Conservation (phyloP, 2,888 invertebrate species). For the Yponomeuta cagnagella region DNA sequence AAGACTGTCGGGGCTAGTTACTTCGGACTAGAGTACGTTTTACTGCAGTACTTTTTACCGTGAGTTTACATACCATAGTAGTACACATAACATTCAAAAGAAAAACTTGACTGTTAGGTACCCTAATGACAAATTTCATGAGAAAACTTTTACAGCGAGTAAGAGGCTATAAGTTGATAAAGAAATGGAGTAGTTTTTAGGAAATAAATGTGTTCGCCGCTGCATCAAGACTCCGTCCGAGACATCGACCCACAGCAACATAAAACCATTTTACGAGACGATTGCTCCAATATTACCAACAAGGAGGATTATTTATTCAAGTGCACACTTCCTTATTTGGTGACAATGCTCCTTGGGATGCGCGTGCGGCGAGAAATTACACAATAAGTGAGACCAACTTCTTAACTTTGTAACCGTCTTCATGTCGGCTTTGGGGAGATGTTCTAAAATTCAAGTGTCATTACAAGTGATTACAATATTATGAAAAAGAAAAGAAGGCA, state of each 20-base stretch:
- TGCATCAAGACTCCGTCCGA: neutral
- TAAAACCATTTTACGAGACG: constrained; percentile 16
- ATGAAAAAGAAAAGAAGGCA: neutral
- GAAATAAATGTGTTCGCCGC: constrained; percentile 4
- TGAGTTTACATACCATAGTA: neutral
- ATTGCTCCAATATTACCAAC: constrained; percentile 15
- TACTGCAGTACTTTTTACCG: too few relatives aligned
- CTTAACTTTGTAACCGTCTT: neutral
- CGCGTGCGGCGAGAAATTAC: neutral
- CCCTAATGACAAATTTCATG: neutral
- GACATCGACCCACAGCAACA: constrained; percentile 10
- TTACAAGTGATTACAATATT: neutral
- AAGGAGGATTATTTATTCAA: constrained; percentile 47
- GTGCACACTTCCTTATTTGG: constrained; percentile 55
- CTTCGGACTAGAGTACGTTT: neutral
- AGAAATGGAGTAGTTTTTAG: neutral
- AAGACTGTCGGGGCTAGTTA: neutral
- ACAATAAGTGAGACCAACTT: constrained; percentile 5
- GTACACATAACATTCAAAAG: neutral
- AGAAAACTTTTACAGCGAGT: neutral
- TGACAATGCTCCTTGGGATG: constrained; percentile 14
- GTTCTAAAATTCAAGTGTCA: neutral
- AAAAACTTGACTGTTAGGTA: neutral
- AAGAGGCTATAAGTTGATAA: constrained; percentile 11
- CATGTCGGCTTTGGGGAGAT: neutral